Conservation (phyloP, 2,797 vertebrate species). For the Pipistrellus pipistrellus region DNA sequence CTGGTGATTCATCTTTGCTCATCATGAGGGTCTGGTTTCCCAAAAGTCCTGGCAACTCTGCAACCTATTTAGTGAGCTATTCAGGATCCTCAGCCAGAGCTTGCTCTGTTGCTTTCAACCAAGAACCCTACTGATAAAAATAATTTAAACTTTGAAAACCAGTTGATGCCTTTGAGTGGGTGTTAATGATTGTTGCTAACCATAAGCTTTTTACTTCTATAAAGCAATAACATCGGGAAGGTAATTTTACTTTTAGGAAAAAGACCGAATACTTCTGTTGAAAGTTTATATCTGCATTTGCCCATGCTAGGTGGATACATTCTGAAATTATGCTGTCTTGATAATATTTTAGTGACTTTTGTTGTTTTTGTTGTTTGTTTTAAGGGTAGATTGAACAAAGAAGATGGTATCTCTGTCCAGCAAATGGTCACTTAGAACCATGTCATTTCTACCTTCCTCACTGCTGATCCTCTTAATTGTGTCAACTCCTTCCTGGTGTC, state of each 20-base stretch:
- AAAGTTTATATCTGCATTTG: neutral
- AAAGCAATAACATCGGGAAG: slow-evolving; percentile 22
- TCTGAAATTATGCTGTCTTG: slow-evolving; percentile 15
- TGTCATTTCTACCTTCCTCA: neutral
- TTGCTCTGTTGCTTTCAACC: neutral
- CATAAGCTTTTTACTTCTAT: neutral
- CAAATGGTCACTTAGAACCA: neutral
- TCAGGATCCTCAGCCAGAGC: neutral
- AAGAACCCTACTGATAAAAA: neutral
- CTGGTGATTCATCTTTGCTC: neutral
- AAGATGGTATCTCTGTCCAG: slow-evolving; percentile 41
- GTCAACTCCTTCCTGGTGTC: neutral
- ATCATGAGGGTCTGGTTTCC: neutral
- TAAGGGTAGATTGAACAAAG: slow-evolving; percentile 38
- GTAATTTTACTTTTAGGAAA: slow-evolving; percentile 44
- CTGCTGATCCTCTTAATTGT: slow-evolving; percentile 53
- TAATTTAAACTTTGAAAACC: slow-evolving; percentile 2
- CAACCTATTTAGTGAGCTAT: neutral
- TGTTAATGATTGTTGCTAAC: neutral
- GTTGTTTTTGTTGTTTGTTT: neutral
- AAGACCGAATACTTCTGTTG: slow-evolving; percentile 30
- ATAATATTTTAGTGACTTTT: slow-evolving; percentile 36
- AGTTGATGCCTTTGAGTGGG: neutral
- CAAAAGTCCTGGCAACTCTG: neutral
- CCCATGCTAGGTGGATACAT: neutral